These are phyloP conservation scores for Anseranas semipalmata DNA, from an alignment of 2,113 vertebrate genomes.

Conservation along the genomic window DNA sequence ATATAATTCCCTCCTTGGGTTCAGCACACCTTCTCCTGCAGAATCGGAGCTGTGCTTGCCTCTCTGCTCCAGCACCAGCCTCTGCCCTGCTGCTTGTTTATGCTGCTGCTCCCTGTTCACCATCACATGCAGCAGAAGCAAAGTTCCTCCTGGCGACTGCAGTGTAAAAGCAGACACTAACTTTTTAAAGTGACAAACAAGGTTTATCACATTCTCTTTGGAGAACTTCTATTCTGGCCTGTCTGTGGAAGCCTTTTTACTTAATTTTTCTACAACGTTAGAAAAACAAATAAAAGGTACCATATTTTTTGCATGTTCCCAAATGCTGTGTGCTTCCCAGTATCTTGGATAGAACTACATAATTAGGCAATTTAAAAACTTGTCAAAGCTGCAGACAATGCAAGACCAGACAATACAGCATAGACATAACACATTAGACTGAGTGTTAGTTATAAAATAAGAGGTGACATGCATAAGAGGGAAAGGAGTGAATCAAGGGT, in stretches of 20 bases:
- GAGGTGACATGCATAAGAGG: background rate
- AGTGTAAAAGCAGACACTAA: background rate
- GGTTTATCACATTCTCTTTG: background rate
- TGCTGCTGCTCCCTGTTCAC: background rate
- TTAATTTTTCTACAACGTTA: background rate
- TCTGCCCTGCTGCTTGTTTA: background rate
- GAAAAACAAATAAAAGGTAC: background rate
- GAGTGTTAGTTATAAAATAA: background rate
- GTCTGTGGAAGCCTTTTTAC: background rate
- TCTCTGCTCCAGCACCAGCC: background rate
- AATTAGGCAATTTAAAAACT: slow-evolving; percentile 9
- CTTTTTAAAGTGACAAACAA: background rate
- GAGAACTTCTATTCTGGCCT: background rate
- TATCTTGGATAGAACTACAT: background rate
- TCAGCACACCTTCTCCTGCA: background rate
- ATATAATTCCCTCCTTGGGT: background rate
- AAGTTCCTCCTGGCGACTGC: background rate
- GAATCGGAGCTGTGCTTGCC: background rate
- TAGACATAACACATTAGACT: background rate
- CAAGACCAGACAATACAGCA: slow-evolving; percentile 14
- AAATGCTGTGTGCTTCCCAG: background rate
- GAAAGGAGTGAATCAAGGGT: background rate
- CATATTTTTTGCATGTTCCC: background rate
- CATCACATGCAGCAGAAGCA: background rate
- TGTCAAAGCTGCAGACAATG: slow-evolving; percentile 16